Base-by-base conservation (phyloP, 2,113 vertebrate species). In the Cinclus cinclus region DNA sequence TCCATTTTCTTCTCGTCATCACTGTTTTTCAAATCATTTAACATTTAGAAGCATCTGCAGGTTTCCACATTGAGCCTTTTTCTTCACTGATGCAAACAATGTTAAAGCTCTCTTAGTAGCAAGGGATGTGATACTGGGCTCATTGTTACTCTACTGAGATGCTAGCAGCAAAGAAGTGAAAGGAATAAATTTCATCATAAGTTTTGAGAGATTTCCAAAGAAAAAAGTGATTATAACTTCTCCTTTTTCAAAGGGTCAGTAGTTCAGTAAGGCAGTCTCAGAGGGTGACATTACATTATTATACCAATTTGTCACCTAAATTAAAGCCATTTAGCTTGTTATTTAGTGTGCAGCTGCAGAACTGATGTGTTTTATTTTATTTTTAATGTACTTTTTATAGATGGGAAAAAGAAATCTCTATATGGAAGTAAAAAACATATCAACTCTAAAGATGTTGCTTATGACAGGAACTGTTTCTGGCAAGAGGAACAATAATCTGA, bases 331-430 rank as follows among this genome's bases (percentile, higher is more conserved):
- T 97, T 97, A 85, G 75, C 59, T 74, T 95, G 58, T 96, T 93
- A 94, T 94, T 97, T 97, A 91, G 85, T 94, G 71, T 90, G 78
- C 50, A 81, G 60, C 89, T 90, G 55, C 71, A 97, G 93, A 97
- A 95, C 49, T 78, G 88, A 97, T 96, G 81, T 83, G 80, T 87
- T 95, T 97, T 88, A 92, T 95, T 97, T 96, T 95, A 92, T 96
- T 97, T 97, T 96, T 92, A 96, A 90, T 92, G 65, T 92, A 8
- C 2, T 79, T 73, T 92, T 68, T 84, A 52, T 39, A 64, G 49
- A 84, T 73, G 86, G 68, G 42, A 24, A 79, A 82, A 88, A 87
- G 70, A 77, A 93, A 63, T 70, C 31, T 75, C 91, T 76, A 35
- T 73, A 60, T n/a, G 18, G 59, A 92, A 35, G 60, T 70, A 76